A percentile compares a stretch with the other conserved stretches of the same genome.
Conservation (phyloP, 2,113 vertebrate genomes). For the Pituophis catenifer region DNA sequence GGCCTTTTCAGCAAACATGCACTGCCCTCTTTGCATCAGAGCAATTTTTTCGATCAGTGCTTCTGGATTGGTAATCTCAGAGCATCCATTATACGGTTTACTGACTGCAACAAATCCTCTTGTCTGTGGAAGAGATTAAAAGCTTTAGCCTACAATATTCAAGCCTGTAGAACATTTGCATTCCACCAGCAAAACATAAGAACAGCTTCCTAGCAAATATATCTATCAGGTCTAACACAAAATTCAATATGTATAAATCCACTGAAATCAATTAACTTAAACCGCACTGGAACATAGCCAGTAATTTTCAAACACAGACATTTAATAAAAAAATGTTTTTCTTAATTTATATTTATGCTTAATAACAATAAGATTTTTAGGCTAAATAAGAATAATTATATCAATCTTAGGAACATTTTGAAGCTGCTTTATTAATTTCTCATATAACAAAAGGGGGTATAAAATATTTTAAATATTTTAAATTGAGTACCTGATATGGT, state of each 20-base stretch:
- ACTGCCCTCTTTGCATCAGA: slow-evolving; percentile 92
- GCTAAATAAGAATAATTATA: neutral
- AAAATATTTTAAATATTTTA: neutral
- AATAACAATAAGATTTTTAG: neutral
- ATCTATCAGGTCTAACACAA: neutral
- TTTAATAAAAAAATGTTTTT: neutral
- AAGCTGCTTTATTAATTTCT: neutral
- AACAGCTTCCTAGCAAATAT: neutral
- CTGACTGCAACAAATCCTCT: slow-evolving; percentile 89
- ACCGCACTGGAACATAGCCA: neutral
- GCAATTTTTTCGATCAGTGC: slow-evolving; percentile 89
- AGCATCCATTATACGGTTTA: slow-evolving; percentile 93
- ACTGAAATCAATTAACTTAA: neutral
- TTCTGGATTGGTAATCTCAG: slow-evolving; percentile 86
- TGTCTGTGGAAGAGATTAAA: slow-evolving; percentile 72
- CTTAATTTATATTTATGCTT: neutral
- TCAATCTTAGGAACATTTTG: neutral
- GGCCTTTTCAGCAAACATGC: slow-evolving; percentile 98
- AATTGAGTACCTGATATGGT: neutral
- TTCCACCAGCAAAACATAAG: neutral
- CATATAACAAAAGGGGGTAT: neutral
- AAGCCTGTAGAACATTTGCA: slow-evolving; percentile 16
- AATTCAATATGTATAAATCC: neutral
- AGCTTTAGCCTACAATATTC: slow-evolving; percentile 24
- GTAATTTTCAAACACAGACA: neutral